Percentiles rank a stretch among this genome's conserved stretches.
Evolutionary conservation across 1,140 invertebrate genomes (phyloP).

Genomic region (Eupeodes corollae): DNA sequence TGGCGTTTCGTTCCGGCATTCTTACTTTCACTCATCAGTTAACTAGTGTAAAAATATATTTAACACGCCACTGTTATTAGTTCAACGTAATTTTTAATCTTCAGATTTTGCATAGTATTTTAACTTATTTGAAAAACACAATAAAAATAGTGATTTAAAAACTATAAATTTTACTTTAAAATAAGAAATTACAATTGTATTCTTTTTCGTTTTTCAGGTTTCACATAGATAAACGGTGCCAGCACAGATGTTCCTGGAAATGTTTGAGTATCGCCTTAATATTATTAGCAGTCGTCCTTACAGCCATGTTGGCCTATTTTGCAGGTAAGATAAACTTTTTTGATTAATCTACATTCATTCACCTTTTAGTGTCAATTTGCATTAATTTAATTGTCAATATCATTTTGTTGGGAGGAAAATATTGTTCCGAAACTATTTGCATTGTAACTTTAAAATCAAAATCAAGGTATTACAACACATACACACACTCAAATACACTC

Average conservation of each 20-base stretch:
- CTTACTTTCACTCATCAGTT: too few relatives aligned
- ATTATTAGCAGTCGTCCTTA: slow-evolving; percentile 71
- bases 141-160: too few relatives aligned
- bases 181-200: neutral
- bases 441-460: neutral
- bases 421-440: too few relatives aligned
- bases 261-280: slow-evolving; percentile 85
- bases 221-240: slow-evolving; percentile 85
- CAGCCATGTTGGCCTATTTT: slow-evolving; percentile 87
- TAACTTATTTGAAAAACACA: too few relatives aligned
- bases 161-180: too few relatives aligned
- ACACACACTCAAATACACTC: slow-evolving; percentile 10
- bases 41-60: too few relatives aligned
- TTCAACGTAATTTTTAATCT: too few relatives aligned
- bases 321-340: slow-evolving; percentile 62
- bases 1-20: too few relatives aligned
- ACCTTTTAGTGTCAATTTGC: neutral
- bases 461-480: slow-evolving; percentile 6
- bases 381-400: neutral
- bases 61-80: too few relatives aligned
- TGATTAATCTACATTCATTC: too few relatives aligned
- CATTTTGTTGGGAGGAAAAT: too few relatives aligned
- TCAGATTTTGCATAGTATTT: too few relatives aligned
- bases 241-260: slow-evolving; percentile 89
- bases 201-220: slow-evolving; percentile 40